phyloP scores from a whole-genome alignment of 2,113 vertebrate species.

The Myodes glareolus region DNA sequence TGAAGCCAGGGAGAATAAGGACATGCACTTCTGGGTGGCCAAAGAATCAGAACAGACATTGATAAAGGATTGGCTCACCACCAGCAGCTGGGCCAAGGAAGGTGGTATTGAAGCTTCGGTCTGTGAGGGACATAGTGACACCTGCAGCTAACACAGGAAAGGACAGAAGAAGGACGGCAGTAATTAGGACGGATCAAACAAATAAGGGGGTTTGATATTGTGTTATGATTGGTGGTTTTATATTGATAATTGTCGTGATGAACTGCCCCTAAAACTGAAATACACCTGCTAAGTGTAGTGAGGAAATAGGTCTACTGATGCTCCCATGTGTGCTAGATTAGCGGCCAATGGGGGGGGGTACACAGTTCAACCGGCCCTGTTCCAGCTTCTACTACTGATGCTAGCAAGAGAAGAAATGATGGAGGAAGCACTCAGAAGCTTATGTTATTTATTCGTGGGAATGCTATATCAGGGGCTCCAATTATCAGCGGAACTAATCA shows the following conservation, averaged over 20 bases:
- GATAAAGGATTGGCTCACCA: background rate
- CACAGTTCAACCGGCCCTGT: no score
- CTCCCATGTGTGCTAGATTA: background rate
- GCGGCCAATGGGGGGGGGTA: background rate
- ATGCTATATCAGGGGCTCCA: no score
- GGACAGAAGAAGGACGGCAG: background rate
- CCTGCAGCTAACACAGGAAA: background rate
- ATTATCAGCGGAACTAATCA: no score
- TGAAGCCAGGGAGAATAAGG: background rate
- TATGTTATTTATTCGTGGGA: no score
- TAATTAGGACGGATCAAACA: background rate
- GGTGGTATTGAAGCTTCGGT: background rate
- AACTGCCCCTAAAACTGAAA: background rate
- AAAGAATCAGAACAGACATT: background rate
- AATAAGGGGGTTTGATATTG: background rate
- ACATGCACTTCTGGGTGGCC: background rate
- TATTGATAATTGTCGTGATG: background rate
- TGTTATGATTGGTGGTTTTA: background rate
- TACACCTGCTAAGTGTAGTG: background rate
- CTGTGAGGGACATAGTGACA: background rate
- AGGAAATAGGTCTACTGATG: background rate
- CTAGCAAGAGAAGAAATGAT: no score
- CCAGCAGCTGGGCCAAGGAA: background rate
- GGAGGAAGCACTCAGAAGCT: no score
- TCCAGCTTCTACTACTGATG: background rate